Conservation (phyloP, 2,113 vertebrate genomes). For the Aphelocoma coerulescens region DNA sequence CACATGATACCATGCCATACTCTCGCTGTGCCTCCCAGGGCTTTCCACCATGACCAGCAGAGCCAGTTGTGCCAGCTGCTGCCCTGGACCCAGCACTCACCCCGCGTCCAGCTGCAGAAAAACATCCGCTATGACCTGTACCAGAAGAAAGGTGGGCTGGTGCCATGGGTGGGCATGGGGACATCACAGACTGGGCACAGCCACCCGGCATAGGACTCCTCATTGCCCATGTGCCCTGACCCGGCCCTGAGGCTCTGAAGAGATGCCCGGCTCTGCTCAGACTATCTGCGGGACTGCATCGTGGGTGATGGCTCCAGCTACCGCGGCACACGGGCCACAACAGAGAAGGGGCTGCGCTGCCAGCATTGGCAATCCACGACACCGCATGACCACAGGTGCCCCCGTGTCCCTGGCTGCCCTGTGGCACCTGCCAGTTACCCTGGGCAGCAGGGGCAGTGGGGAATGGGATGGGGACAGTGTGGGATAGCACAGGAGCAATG, state of each 20-base stretch:
- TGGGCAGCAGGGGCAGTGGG: not conserved
- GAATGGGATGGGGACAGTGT: not conserved
- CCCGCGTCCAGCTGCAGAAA: constrained; percentile 76
- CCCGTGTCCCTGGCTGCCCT: not conserved
- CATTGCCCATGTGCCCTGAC: not conserved
- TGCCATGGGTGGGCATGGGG: rapidly evolving
- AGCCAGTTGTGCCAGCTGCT: constrained; percentile 84
- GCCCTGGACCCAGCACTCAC: constrained; percentile 83
- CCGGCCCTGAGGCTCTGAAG: rapidly evolving
- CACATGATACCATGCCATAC: rapidly evolving
- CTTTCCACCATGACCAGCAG: constrained; percentile 87
- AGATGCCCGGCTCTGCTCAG: constrained; percentile 47
- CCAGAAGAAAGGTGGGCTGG: constrained; percentile 88
- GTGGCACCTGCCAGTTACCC: rapidly evolving
- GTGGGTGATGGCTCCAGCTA: constrained; percentile 82
- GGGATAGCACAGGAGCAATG: not conserved
- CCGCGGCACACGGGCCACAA: constrained; percentile 79
- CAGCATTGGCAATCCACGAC: constrained; percentile 89
- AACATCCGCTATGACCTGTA: constrained; percentile 90
- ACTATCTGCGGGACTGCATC: constrained; percentile 87
- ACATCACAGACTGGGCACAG: not conserved
- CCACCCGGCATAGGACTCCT: not conserved
- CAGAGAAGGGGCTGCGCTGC: constrained; percentile 79
- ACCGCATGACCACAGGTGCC: constrained; percentile 91
- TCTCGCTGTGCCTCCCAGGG: constrained; percentile 56